Conservation (phyloP, 2,113 vertebrate genomes). For the Condylura cristata region DNA sequence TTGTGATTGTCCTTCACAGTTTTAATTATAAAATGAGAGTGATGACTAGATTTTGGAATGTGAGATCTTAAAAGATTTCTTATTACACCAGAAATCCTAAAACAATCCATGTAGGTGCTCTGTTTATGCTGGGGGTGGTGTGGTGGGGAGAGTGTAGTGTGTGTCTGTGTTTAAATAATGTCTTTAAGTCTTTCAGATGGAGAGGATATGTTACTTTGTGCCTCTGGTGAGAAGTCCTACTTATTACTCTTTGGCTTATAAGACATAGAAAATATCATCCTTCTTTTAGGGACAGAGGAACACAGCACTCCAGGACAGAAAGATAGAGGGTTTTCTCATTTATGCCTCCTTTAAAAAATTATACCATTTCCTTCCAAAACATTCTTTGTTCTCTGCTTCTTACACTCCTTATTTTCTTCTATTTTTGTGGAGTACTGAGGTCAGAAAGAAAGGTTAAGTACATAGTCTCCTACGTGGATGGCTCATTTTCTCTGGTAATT, state of each 20-base stretch:
- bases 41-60: background rate
- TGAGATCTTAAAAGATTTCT: background rate
- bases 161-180: background rate
- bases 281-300: background rate
- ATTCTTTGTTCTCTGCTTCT: constrained; percentile 52
- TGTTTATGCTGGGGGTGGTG: background rate
- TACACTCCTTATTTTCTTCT: constrained; percentile 59
- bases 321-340: background rate
- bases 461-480: background rate
- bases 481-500: constrained; percentile 67
- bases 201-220: background rate
- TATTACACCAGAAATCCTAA: background rate
- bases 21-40: background rate
- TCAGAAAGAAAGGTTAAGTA: constrained; percentile 65
- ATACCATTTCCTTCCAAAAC: constrained; percentile 31
- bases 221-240: background rate
- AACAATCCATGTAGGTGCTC: background rate
- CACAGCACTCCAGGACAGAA: background rate
- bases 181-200: background rate
- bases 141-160: too few species aligned
- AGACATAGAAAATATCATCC: background rate
- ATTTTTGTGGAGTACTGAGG: constrained; percentile 49
- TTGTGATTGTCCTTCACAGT: background rate
- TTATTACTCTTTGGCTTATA: background rate
- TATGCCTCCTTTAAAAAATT: background rate